A percentile compares a stretch with the other conserved stretches of the same genome.
These are phyloP conservation scores for Tetragonisca angustula DNA, from an alignment of 2,888 invertebrate species.

Conservation along the genomic window DNA sequence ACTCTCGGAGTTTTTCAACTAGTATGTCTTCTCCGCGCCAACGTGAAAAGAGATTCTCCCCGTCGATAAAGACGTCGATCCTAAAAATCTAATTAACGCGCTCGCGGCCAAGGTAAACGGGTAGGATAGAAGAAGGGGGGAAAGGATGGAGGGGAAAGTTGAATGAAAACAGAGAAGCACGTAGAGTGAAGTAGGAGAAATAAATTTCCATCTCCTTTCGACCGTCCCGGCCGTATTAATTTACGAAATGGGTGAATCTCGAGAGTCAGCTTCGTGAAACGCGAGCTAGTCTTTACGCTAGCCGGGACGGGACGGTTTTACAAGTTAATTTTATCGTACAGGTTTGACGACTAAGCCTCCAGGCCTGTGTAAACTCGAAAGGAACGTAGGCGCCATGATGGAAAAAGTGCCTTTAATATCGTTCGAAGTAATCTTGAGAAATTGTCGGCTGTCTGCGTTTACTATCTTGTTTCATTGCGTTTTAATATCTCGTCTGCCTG, in stretches of 20 bases:
- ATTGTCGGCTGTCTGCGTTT: conserved; percentile 47
- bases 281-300: conserved; percentile 25
- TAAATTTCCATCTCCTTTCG: conserved; percentile 43
- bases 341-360: conserved; percentile 49
- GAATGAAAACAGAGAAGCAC: not conserved
- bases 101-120: not conserved
- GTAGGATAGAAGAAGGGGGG: not conserved
- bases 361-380: conserved; percentile 35
- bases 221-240: conserved; percentile 41
- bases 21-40: not conserved
- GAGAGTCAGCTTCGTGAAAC: conserved; percentile 23
- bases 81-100: conserved; percentile 24
- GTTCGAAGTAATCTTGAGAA: conserved; percentile 42
- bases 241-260: conserved; percentile 48
- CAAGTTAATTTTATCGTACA: conserved; percentile 53
- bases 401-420: conserved; percentile 39
- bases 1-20: too few species aligned
- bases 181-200: not conserved
- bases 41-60: not conserved
- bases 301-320: conserved; percentile 20
- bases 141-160: too few species aligned
- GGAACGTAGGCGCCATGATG: conserved; percentile 24
- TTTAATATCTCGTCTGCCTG: conserved; percentile 21
- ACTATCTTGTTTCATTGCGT: conserved; percentile 43
- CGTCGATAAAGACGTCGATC: conserved; percentile 25